Conservation (phyloP, 2,888 invertebrate species). For the Luffia ferchaultella region DNA sequence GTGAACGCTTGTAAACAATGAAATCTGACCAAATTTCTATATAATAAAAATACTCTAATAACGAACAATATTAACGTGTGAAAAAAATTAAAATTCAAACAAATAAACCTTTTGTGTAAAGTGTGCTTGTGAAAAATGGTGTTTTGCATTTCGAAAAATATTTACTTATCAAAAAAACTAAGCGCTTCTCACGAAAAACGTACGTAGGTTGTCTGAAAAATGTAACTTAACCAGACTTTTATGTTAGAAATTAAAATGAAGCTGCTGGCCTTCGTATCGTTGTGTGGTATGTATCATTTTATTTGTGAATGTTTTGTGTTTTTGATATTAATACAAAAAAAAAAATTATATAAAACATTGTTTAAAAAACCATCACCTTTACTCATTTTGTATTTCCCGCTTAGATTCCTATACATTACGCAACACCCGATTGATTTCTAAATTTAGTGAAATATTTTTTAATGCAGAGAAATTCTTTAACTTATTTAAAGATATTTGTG, state of each 20-base stretch:
- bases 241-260: conserved; percentile 33
- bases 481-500: no score
- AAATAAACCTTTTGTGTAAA: no score
- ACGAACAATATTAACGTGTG: not conserved
- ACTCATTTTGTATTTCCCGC: no score
- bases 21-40: not conserved
- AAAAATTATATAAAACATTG: not conserved
- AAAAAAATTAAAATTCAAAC: no score
- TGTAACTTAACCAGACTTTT: not conserved
- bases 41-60: not conserved
- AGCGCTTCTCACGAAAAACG: not conserved
- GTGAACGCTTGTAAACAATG: conserved; percentile 37
- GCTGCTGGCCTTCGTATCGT: conserved; percentile 38
- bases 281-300: conserved; percentile 43
- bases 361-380: no score
- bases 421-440: no score
- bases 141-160: no score
- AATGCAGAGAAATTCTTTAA: no score
- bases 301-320: conserved; percentile 9
- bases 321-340: not conserved
- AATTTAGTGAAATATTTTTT: no score
- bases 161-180: no score
- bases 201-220: not conserved
- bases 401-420: no score
- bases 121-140: not conserved